Base-by-base conservation (phyloP, 2,113 vertebrate genomes). In the Merops nubicus region DNA sequence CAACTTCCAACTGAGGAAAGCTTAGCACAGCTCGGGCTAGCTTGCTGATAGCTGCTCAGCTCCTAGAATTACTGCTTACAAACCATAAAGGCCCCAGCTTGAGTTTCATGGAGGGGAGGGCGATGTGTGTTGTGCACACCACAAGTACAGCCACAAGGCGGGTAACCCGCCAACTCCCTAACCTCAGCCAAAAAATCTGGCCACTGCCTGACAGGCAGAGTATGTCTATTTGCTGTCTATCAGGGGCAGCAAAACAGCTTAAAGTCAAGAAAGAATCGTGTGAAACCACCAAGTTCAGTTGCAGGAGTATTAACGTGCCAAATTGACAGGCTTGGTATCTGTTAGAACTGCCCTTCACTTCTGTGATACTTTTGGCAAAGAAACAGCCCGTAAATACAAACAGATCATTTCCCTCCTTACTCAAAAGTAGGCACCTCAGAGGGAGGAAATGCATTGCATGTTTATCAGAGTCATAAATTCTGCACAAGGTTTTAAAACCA, bases 11-110 rank as follows among this genome's bases (percentile, higher is more conserved):
- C 96, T 87, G 96, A 96, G 97, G 93, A 96, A 97, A 97, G 93
- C 97, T 97, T 91, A 74, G 87, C 94, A 42, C 92, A 89, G 94
- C 95, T 94, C 16, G 11, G 84, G 80, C 92, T 89, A 88, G 86
- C 94, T 96, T 91, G 92, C 96, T 96, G 90, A 96, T 97, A 96
- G 96, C 95, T 95, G 95, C 83, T 95, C 92, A 86, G 95, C 96
- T 96, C 96, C 96, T 96, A 96, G 96, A 96, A 95, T 97, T 97
- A 96, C 96, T 93, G 96, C 96, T 96, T 96, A 92, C 95, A 97
- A 96, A 96, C 90, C 93, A 96, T 96, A 96, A 97, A 96, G 93
- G 88, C 84, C 76, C 56, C 96, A 93, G 93, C 93, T 96, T 94
- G 93, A 94, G 95, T 97, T 97, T 97, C 96, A 77, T 40, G 76